Evolutionary conservation across 2,797 vertebrate species (phyloP).

Genomic region (Eupleurogrammus muticus): DNA sequence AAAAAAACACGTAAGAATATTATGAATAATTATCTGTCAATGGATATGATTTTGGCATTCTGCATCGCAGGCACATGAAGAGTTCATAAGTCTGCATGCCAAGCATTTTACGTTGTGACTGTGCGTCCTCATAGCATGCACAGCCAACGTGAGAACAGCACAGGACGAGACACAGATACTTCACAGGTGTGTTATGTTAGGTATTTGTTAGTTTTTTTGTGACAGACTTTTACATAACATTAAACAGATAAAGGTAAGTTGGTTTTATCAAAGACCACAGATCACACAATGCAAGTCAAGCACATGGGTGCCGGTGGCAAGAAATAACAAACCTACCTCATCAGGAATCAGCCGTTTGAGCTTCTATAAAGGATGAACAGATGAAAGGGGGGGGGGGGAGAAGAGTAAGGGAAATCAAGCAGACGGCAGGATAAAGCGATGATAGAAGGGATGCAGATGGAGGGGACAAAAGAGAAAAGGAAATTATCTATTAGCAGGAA

Average conservation of each 20-base stretch:
- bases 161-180: constrained; percentile 32
- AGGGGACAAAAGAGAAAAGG: constrained; percentile 34
- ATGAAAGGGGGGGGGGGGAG: constrained; percentile 14
- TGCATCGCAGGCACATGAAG: not conserved
- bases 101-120: constrained; percentile 29
- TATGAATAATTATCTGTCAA: constrained; percentile 6
- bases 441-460: constrained; percentile 16
- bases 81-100: constrained; percentile 24
- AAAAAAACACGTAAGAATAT: constrained; percentile 13
- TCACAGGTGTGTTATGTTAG: constrained; percentile 40
- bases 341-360: constrained; percentile 84
- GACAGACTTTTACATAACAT: constrained; percentile 28
- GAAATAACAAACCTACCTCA: constrained; percentile 75
- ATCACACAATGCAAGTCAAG: constrained; percentile 31
- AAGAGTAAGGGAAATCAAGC: constrained; percentile 16
- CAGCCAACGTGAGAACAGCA: constrained; percentile 22
- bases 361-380: constrained; percentile 62
- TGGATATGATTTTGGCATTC: not conserved
- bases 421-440: constrained; percentile 17
- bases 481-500: constrained; percentile 61
- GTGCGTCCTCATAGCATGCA: constrained; percentile 35
- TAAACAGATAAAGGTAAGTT: constrained; percentile 21
- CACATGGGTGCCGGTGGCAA: constrained; percentile 22
- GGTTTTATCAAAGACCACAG: constrained; percentile 26
- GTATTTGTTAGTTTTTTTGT: too few relatives aligned